Percentiles rank a stretch among this genome's conserved stretches.
Conservation (phyloP, 2,888 invertebrate species). For the Rhopalosiphum nymphaeae region DNA sequence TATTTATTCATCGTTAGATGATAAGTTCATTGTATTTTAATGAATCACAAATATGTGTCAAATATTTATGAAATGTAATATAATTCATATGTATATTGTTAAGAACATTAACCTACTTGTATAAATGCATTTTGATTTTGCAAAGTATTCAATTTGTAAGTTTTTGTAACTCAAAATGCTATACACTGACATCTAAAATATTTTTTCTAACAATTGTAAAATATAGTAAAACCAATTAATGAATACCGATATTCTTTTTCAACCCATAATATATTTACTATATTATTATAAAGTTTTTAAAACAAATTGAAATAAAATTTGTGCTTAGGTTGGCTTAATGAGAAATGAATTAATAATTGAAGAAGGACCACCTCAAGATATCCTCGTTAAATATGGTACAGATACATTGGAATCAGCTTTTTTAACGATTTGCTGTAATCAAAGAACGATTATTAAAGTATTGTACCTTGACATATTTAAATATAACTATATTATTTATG, state of each 20-base stretch:
- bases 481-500: neutral
- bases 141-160: neutral
- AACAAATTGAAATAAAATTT: neutral
- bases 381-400: constrained; percentile 69
- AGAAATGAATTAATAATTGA: constrained; percentile 72
- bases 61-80: neutral
- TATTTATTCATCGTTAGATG: neutral
- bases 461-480: neutral
- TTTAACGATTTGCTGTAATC: constrained; percentile 72
- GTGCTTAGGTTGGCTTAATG: constrained; percentile 71
- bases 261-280: neutral
- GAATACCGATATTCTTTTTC: neutral
- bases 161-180: neutral
- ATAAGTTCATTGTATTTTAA: neutral
- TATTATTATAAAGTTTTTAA: neutral
- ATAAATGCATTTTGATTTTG: neutral
- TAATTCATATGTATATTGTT: neutral
- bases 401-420: constrained; percentile 72
- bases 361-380: constrained; percentile 71
- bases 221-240: neutral
- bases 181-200: neutral
- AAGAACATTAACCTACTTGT: neutral
- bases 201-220: neutral
- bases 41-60: neutral
- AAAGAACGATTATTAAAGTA: constrained; percentile 69